Evolutionary conservation across 2,797 vertebrate genomes (phyloP).

Genomic region (Neomorphus geoffroyi): DNA sequence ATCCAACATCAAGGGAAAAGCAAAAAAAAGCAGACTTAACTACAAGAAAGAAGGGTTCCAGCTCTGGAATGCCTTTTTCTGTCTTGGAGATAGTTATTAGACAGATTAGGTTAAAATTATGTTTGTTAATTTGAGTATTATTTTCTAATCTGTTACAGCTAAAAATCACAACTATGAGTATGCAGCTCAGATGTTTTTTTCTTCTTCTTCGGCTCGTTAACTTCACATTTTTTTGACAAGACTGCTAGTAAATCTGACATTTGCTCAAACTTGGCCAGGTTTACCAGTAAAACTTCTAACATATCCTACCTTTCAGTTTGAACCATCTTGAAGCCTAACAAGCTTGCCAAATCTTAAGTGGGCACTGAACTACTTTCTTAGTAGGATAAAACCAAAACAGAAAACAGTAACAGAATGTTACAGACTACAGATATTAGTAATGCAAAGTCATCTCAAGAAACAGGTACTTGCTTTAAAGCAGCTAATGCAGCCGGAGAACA

Average conservation of each 20-base stretch:
- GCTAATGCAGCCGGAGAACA: neutral
- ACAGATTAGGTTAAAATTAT: neutral
- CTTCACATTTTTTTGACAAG: neutral
- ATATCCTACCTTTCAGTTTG: neutral
- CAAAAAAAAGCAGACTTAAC: neutral
- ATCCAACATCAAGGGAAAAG: slow-evolving; percentile 38
- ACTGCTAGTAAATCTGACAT: neutral
- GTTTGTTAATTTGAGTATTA: neutral
- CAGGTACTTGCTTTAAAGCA: neutral
- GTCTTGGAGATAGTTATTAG: neutral
- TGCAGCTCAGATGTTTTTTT: neutral
- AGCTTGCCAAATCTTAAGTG: neutral
- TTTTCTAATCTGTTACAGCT: neutral
- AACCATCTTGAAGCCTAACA: neutral
- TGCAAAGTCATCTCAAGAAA: neutral
- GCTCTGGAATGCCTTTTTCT: neutral
- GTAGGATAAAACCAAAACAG: neutral
- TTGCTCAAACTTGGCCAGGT: neutral
- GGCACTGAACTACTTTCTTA: neutral
- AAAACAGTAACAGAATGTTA: neutral
- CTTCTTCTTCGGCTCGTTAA: neutral
- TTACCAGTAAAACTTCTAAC: neutral
- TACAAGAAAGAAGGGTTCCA: neutral
- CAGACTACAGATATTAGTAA: neutral
- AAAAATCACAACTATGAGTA: neutral